phyloP scores from a whole-genome alignment of 2,888 invertebrate genomes.

The Eristalinus aeneus region DNA sequence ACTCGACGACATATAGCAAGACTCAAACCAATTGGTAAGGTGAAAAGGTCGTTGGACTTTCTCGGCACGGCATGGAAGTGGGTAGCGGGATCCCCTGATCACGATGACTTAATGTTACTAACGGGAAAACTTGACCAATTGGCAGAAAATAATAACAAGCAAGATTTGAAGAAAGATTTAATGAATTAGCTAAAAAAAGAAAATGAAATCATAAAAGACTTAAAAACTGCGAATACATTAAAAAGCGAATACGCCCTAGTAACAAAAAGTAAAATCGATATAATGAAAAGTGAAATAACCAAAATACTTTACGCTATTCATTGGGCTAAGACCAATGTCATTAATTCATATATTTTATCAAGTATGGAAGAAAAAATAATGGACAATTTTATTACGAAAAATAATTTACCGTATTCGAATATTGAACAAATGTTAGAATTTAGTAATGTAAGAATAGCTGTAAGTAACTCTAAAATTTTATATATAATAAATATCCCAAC shows the following conservation, averaged over 20 bases:
- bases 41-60: constrained; percentile 27
- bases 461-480: too few species aligned
- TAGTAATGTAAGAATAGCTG: too few species aligned
- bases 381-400: constrained; percentile 37
- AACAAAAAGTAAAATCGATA: neutral
- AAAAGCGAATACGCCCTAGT: constrained; percentile 38
- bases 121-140: neutral
- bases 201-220: constrained; percentile 34
- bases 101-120: constrained; percentile 12
- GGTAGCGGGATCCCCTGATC: constrained; percentile 27
- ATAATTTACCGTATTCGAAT: constrained; percentile 56
- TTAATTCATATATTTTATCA: constrained; percentile 50
- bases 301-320: constrained; percentile 3
- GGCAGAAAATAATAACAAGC: constrained; percentile 1
- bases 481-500: too few species aligned
- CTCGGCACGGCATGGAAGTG: constrained; percentile 18
- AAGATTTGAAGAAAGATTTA: neutral
- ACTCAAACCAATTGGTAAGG: neutral
- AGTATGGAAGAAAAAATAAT: constrained; percentile 49
- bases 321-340: constrained; percentile 25
- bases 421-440: constrained; percentile 63
- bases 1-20: neutral
- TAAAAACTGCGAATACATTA: constrained; percentile 12
- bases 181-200: neutral
- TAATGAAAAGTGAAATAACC: neutral